phyloP scores from a whole-genome alignment of 2,888 invertebrate species.

The Spisula solida region DNA sequence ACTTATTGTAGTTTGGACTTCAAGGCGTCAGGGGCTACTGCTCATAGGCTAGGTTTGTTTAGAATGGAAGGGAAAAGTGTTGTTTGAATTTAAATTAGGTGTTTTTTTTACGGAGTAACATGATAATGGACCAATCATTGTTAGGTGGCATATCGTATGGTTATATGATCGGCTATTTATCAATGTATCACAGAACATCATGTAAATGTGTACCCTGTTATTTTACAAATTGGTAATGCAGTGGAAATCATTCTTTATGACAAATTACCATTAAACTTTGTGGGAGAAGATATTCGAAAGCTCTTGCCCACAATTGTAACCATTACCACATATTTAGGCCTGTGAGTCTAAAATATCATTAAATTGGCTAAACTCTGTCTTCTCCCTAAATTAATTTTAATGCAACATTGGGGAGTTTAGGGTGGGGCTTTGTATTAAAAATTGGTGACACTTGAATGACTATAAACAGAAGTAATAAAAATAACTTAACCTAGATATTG shows the following conservation, averaged over 20 bases:
- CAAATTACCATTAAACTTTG: slow-evolving; percentile 11
- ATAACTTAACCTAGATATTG: no score
- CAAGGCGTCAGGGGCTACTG: not conserved
- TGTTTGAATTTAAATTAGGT: not conserved
- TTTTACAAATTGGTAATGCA: slow-evolving; percentile 16
- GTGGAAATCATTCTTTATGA: not conserved
- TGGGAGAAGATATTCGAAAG: not conserved
- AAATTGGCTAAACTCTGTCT: no score
- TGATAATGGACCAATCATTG: not conserved
- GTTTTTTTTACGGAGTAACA: not conserved
- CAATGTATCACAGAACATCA: not conserved
- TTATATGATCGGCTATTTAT: not conserved
- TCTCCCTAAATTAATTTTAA: no score
- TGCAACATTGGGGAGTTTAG: no score
- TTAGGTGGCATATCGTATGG: not conserved
- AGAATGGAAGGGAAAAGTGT: not conserved
- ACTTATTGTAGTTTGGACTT: slow-evolving; percentile 9
- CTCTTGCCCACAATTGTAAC: no score
- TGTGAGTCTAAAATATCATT: no score
- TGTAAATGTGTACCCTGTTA: slow-evolving; percentile 13
- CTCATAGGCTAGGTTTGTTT: not conserved
- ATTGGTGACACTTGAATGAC: not conserved
- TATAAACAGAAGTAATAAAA: not conserved
- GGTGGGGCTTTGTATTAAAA: no score
- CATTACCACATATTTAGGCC: no score